These are phyloP conservation scores for Sapajus apella DNA, from an alignment of 2,113 vertebrate species.

Conservation along the genomic window DNA sequence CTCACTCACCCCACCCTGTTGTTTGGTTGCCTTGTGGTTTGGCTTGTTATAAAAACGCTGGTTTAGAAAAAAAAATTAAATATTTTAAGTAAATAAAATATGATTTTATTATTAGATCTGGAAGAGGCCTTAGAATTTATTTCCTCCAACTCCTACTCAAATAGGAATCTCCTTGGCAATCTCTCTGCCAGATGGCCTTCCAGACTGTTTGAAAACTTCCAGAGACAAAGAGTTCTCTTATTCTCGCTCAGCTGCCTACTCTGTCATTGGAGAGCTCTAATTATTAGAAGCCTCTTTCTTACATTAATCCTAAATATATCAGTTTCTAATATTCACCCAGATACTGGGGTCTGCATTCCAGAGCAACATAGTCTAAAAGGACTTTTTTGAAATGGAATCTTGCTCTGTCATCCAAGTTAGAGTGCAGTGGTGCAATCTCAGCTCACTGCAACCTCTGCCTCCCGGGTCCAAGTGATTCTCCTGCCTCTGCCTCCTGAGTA, in stretches of 20 bases:
- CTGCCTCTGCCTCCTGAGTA: too few species aligned
- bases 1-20: background rate
- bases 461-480: too few species aligned
- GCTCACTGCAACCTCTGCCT: too few species aligned
- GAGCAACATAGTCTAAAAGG: background rate
- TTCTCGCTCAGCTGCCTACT: background rate
- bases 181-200: background rate
- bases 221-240: background rate
- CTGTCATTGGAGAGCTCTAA: background rate
- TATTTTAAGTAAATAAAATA: conserved; percentile 55
- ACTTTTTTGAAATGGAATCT: background rate
- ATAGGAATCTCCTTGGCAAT: background rate
- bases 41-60: background rate
- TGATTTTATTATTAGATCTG: conserved; percentile 35
- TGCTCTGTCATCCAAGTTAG: too few species aligned
- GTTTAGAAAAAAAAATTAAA: conserved; percentile 20
- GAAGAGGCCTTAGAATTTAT: conserved; percentile 19
- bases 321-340: background rate
- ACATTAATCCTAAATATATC: background rate
- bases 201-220: background rate
- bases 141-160: background rate
- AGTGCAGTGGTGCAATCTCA: too few species aligned
- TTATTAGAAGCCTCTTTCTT: background rate
- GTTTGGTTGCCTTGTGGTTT: background rate
- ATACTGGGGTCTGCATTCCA: background rate